Base-by-base conservation (phyloP, 1,140 invertebrate species). In the Pachypeltis micranthus region DNA sequence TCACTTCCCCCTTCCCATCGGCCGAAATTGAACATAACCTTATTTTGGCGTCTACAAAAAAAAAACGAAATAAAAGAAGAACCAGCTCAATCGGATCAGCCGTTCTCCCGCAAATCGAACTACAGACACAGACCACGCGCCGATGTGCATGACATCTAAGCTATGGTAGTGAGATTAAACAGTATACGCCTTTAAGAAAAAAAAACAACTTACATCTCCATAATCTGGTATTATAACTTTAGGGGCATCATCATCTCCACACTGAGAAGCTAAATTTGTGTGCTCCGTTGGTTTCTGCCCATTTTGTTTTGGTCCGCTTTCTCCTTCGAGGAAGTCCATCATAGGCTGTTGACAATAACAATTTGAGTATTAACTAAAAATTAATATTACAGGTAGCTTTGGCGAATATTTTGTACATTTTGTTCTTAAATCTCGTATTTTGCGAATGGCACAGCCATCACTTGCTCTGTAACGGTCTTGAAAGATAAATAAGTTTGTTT, bases 291-390 rank as follows among this genome's bases (percentile, higher is more conserved):
- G 12, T 21, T 51, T 26, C 44, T 25, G 25, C n/a, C 44, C 44
- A 25, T 29, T 51, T 24, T 23, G 60, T 27, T 62, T 62, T 54
- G n/a, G n/a, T 39, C 24, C 44, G 27, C 25, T 62, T 44, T 29
- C 60, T 51, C 31, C 57, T 24, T 62, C 44, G 23, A 44, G 60
- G 27, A 27, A 62, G 26, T 62, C 60, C 60, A 62, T 62, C 60
- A 62, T 62, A 29, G 60, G 60, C 60, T 62, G 27, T 27, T 19
- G 19, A 44, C 34, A 61, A 16, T 2, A 62, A 16, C 24, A 28
- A 54, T 51, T 27, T n/a, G n/a, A n/a, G n/a, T n/a, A n/a, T n/a
- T n/a, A n/a, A n/a, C n/a, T n/a, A n/a, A n/a, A n/a, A n/a, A n/a
- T n/a, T n/a, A n/a, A n/a, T n/a, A n/a, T n/a, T n/a, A n/a, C n/a